These are phyloP conservation scores for Cosmopolites sordidus DNA, from an alignment of 2,888 invertebrate genomes.

Conservation along the genomic window DNA sequence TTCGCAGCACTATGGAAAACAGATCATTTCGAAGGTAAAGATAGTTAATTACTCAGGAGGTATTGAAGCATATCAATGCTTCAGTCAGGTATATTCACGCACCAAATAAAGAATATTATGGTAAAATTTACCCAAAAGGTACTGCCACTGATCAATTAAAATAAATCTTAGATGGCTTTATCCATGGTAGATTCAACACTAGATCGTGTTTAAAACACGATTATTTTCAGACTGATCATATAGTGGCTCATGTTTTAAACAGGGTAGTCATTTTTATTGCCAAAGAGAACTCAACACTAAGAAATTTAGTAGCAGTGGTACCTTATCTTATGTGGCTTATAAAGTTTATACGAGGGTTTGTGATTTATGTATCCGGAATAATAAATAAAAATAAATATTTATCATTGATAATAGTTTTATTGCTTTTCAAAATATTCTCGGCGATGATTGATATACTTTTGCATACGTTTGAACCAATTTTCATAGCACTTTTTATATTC, in stretches of 20 bases:
- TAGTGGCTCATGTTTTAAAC: constrained; percentile 8
- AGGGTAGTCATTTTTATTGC: constrained; percentile 7
- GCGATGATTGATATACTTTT: too few relatives aligned
- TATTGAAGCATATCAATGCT: constrained; percentile 4
- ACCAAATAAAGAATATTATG: not conserved
- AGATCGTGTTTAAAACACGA: too few relatives aligned
- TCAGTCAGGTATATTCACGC: constrained; percentile 1
- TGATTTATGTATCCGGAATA: too few relatives aligned
- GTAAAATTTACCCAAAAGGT: not conserved
- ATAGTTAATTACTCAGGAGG: constrained; percentile 6
- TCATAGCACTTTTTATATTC: too few relatives aligned
- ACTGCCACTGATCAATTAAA: constrained; percentile 1
- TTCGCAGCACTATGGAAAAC: constrained; percentile 3
- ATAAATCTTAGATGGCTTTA: not conserved
- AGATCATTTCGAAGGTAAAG: constrained; percentile 1
- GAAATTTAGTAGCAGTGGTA: not conserved
- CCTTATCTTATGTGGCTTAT: not conserved
- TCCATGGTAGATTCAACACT: constrained; percentile 6
- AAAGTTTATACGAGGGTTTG: too few relatives aligned
- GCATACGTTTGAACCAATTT: too few relatives aligned
- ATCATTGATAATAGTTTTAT: too few relatives aligned
- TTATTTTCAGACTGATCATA: constrained; percentile 18
- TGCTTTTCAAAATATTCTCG: too few relatives aligned
- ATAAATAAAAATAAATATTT: too few relatives aligned
- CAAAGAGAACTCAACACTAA: not conserved